These are phyloP conservation scores for Lomographa bimaculata DNA, from an alignment of 2,888 invertebrate species.

Conservation along the genomic window DNA sequence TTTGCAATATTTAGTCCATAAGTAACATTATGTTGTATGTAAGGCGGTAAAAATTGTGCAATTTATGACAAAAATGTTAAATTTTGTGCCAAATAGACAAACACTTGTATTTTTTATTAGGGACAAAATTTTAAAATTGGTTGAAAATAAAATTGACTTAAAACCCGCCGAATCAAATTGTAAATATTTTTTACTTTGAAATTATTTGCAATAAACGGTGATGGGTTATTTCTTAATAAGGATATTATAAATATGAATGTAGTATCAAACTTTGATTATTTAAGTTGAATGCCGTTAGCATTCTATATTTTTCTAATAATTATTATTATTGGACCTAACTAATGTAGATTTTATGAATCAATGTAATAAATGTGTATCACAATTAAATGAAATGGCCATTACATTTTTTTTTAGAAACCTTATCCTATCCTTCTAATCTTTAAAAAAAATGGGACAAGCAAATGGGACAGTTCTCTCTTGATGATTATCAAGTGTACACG, in stretches of 20 bases:
- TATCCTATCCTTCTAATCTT: no score
- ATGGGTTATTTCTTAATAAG: conserved; percentile 42
- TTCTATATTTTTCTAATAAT: conserved; percentile 45
- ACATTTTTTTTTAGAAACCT: no score
- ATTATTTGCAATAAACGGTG: conserved; percentile 57
- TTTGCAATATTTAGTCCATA: conserved; percentile 36
- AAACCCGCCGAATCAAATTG: conserved; percentile 56
- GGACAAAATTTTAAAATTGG: conserved; percentile 69
- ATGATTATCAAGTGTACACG: no score
- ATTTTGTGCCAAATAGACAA: conserved; percentile 82
- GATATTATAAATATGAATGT: conserved; percentile 27
- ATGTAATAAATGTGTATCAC: conserved; percentile 38
- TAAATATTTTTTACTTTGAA: conserved; percentile 46
- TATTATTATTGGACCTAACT: conserved; percentile 70
- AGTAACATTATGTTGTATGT: conserved; percentile 12
- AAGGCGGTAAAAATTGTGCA: conserved; percentile 30
- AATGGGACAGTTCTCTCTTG: no score
- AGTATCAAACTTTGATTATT: conserved; percentile 29
- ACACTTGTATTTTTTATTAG: conserved; percentile 62
- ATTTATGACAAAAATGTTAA: conserved; percentile 34
- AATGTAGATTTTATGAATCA: conserved; percentile 67
- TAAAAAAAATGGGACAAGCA: no score
- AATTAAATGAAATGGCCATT: conserved; percentile 68
- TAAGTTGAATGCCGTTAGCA: conserved; percentile 68
- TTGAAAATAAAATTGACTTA: conserved; percentile 40